Evolutionary conservation across 2,888 invertebrate species (phyloP).

Genomic region (Trichogramma dendrolimi): DNA sequence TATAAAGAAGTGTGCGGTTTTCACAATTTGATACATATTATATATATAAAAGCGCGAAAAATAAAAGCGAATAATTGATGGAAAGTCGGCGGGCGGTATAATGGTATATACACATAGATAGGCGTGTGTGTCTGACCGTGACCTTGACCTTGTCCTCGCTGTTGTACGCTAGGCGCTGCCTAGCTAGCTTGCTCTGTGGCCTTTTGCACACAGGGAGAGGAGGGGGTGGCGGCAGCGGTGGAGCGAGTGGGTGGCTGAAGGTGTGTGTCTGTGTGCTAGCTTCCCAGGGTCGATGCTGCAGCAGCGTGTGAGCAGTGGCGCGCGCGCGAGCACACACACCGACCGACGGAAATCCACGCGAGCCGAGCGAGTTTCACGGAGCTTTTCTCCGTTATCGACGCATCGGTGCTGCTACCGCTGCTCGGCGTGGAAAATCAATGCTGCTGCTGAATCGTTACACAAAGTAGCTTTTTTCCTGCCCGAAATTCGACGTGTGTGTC

Average conservation of each 20-base stretch:
- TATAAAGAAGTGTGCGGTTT: too few relatives aligned
- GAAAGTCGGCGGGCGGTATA: too few relatives aligned
- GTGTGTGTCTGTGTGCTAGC: too few relatives aligned
- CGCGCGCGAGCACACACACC: neutral
- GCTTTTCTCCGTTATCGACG: constrained; percentile 13
- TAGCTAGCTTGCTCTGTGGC: neutral
- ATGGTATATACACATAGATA: too few relatives aligned
- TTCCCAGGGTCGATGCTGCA: too few relatives aligned
- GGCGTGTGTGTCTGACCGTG: neutral
- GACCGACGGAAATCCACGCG: neutral
- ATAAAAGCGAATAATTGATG: constrained; percentile 1
- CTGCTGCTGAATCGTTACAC: neutral
- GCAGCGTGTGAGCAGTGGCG: too few relatives aligned
- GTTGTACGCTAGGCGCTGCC: too few relatives aligned
- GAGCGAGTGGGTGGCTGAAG: too few relatives aligned
- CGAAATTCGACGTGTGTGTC: too few relatives aligned
- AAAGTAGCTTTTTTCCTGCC: too few relatives aligned
- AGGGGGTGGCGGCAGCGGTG: neutral
- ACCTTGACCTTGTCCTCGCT: constrained; percentile 8
- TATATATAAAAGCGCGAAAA: neutral
- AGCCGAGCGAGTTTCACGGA: neutral
- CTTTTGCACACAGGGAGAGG: neutral
- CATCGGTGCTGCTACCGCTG: too few relatives aligned
- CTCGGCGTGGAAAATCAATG: neutral
- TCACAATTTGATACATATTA: neutral